Conservation (phyloP, 2,113 vertebrate genomes). For the Hyaena hyaena region DNA sequence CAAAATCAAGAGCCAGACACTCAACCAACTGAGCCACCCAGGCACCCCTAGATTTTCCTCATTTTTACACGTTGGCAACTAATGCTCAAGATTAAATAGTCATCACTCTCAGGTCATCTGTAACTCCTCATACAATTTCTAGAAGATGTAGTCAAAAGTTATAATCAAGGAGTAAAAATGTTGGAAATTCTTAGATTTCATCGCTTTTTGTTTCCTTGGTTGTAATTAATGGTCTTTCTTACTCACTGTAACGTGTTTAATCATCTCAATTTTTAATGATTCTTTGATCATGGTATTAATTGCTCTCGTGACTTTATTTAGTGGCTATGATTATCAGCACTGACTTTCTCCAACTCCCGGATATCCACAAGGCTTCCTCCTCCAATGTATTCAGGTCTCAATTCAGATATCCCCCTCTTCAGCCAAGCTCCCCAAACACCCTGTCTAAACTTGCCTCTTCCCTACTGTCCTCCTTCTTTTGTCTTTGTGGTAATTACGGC, state of each 20-base stretch:
- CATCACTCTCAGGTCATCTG: neutral
- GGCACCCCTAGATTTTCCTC: neutral
- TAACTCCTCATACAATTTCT: neutral
- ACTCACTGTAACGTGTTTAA: neutral
- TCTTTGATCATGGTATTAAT: neutral
- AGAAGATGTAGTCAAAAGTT: neutral
- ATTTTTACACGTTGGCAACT: neutral
- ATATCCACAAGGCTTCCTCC: neutral
- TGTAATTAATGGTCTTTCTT: neutral
- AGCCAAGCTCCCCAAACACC: neutral
- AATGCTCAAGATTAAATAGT: neutral
- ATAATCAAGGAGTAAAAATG: neutral
- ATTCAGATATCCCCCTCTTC: neutral
- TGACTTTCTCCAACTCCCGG: neutral
- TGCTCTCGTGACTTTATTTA: neutral
- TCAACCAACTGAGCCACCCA: too few relatives aligned
- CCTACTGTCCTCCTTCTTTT: neutral
- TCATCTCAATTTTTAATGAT: neutral
- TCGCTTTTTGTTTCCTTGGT: neutral
- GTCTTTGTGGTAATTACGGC: neutral
- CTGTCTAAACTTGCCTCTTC: neutral
- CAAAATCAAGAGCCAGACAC: too few relatives aligned
- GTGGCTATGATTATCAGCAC: neutral
- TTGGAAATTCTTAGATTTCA: conserved; percentile 26
- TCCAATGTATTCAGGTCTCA: neutral